Evolutionary conservation across 2,888 invertebrate species (phyloP), one percentile per base, ranked within the genome.

Genomic region (Cerastoderma edule): DNA sequence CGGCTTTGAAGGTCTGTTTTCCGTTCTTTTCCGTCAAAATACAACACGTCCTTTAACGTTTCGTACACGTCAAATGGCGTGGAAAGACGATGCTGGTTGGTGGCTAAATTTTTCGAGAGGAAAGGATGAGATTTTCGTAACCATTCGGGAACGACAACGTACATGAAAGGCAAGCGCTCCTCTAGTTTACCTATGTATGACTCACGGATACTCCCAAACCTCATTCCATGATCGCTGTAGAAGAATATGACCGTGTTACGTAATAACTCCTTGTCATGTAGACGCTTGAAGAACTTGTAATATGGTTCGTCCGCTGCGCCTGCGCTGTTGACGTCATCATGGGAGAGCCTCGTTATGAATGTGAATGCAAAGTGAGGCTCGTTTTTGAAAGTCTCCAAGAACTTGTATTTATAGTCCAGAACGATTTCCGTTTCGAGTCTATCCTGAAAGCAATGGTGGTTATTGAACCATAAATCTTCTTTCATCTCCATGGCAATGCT

Each of bases 181-280:
- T 98, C 98, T 90, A 97, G 94, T 90, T 92, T 90, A 0, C 93
- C 93, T 63, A 97, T 96, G 91, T 96, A 96, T 0, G 97, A 97
- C 85, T 94, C 94, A 13, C 97, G 94, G 84, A 97, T 96, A 8
- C 94, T 94, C 1, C 97, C 97, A 95, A 96, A 97, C 77, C 98
- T 94, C 74, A 97, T 95, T 0, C 98, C 98, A 89, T 98, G 98
- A 90, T 98, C 98, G 91, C 97, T 97, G 93, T 97, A 90, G 68
- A 88, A 90, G 27, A 90, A 60, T 8, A 90, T 39, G 16, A 89
- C 79, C 5, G 89, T 87, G 65, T 90, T 88, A 8, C 84, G 75
- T 2, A 90, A 69, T 2, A 81, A 72, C 2, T 85, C 85, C 16
- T 66, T 67, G 5, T 84, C 70, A 67, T 94, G 92, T 64, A 88